A percentile compares a stretch with the other conserved stretches of the same genome.
phyloP scores from a whole-genome alignment of 2,888 invertebrate genomes.

The Aleiodes alternator region DNA sequence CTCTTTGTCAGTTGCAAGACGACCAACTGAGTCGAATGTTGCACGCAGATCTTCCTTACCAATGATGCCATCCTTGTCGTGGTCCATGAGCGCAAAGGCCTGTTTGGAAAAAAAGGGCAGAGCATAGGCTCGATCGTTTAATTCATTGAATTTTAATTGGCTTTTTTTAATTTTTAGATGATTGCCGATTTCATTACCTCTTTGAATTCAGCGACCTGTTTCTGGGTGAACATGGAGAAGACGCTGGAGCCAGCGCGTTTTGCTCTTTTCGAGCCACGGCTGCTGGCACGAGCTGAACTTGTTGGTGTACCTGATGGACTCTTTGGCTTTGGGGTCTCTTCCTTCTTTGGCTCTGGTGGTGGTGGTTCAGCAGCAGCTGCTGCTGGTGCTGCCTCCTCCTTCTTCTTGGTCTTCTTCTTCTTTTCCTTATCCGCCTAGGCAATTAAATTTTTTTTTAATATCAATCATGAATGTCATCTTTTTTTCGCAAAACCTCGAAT shows the following conservation, averaged over 20 bases:
- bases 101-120: constrained; percentile 67
- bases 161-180: not conserved
- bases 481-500: no score
- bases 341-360: constrained; percentile 83
- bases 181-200: constrained; percentile 79
- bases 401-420: constrained; percentile 84
- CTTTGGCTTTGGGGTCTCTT: constrained; percentile 79
- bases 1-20: constrained; percentile 92
- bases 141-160: not conserved
- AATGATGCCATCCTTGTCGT: constrained; percentile 94
- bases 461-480: constrained; percentile 2
- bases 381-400: constrained; percentile 83
- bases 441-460: constrained; percentile 2
- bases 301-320: constrained; percentile 75
- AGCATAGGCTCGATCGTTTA: constrained; percentile 12
- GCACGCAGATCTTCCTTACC: constrained; percentile 93
- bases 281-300: constrained; percentile 83
- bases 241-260: constrained; percentile 96
- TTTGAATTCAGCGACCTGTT: constrained; percentile 97
- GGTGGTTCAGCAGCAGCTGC: constrained; percentile 84
- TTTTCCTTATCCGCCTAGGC: constrained; percentile 94
- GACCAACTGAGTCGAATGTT: constrained; percentile 94
- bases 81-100: constrained; percentile 97
- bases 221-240: constrained; percentile 97
- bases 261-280: constrained; percentile 87